Conservation (phyloP, 1,140 invertebrate genomes). For the Kradibia gibbosae region DNA sequence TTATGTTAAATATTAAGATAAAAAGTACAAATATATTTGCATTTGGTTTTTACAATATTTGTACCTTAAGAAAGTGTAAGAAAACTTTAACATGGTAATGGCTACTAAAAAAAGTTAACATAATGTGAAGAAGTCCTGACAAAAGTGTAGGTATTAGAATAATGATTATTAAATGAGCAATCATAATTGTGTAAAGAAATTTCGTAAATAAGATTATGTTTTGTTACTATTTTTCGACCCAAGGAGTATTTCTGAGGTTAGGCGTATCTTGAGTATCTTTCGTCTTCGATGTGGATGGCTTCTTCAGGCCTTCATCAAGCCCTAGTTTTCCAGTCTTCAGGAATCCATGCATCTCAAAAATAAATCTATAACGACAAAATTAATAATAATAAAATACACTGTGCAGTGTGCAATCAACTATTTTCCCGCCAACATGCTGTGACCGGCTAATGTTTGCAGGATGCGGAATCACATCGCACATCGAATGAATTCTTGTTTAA, state of each 20-base stretch:
- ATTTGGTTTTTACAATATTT: too few species aligned
- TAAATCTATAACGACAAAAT: neutral
- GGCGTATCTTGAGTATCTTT: conserved; percentile 56
- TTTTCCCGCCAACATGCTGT: conserved; percentile 13
- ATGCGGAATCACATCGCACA: neutral
- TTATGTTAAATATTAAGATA: too few species aligned
- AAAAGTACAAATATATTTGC: too few species aligned
- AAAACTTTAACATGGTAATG: too few species aligned
- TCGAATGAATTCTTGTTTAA: too few species aligned
- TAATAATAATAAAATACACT: neutral
- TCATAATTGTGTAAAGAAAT: too few species aligned
- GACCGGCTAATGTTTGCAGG: neutral
- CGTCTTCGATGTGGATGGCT: conserved; percentile 71
- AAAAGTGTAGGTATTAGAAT: too few species aligned
- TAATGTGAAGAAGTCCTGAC: too few species aligned
- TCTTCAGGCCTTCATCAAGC: conserved; percentile 67
- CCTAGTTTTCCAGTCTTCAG: conserved; percentile 87
- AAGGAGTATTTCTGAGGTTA: conserved; percentile 77
- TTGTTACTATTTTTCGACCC: conserved; percentile 93
- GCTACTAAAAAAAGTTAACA: too few species aligned
- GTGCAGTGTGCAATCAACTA: neutral
- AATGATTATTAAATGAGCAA: too few species aligned
- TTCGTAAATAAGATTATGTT: conserved; percentile 47
- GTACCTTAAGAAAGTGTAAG: too few species aligned
- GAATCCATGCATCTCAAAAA: conserved; percentile 85